Percentiles rank a stretch among this genome's conserved stretches.
Conservation (phyloP, 2,888 invertebrate species). For the Cephus spinipes region DNA sequence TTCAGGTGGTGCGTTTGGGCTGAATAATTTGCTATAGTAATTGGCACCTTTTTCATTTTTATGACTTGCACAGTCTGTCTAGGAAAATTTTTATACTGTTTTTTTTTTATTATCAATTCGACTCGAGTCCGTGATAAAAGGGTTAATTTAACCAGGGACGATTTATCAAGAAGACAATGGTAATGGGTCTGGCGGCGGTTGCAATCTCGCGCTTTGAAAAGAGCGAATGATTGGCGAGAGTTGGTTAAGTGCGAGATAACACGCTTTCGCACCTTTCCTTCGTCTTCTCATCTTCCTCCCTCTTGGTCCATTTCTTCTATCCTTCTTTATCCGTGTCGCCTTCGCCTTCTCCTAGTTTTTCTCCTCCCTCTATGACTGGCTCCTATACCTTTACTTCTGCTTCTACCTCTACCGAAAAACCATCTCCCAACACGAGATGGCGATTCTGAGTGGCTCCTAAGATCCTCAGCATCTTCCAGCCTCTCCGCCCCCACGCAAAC, state of each 20-base stretch:
- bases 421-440: slow-evolving; percentile 12
- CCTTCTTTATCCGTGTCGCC: not conserved
- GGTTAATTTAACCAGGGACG: not conserved
- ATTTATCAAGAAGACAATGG: slow-evolving; percentile 7
- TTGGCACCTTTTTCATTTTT: not conserved
- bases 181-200: slow-evolving; percentile 9
- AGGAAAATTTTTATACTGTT: not conserved
- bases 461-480: slow-evolving; percentile 18
- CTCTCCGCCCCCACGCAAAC: slow-evolving; percentile 4
- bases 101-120: not conserved
- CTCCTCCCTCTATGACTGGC: slow-evolving; percentile 2
- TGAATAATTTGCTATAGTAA: no score
- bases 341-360: slow-evolving; percentile 1
- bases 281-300: not conserved
- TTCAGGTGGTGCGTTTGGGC: no score
- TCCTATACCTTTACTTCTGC: not conserved
- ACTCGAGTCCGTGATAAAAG: slow-evolving; percentile 2
- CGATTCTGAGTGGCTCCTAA: slow-evolving; percentile 22
- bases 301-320: slow-evolving; percentile 10
- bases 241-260: slow-evolving; percentile 20
- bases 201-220: slow-evolving; percentile 6
- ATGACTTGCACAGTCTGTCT: not conserved
- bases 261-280: slow-evolving; percentile 16
- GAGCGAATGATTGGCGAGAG: slow-evolving; percentile 22
- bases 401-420: slow-evolving; percentile 5